Conservation (phyloP, 2,797 vertebrate species). For the Melanotaenia parkinsoni region DNA sequence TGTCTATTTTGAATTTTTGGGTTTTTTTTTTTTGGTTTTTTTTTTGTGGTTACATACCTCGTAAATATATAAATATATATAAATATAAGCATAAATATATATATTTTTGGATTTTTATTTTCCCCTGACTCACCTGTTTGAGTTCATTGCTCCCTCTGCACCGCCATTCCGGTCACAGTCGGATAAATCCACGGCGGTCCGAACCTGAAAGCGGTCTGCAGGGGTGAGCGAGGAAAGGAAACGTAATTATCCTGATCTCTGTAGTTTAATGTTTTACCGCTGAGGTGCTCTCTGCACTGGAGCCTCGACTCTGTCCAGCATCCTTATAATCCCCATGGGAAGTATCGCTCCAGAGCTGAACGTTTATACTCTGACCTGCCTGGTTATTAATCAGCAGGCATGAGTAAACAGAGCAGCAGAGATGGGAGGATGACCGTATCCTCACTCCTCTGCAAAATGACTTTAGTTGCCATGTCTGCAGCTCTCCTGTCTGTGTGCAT, state of each 20-base stretch:
- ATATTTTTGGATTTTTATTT: slow-evolving; percentile 85
- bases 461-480: slow-evolving; percentile 23
- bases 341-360: slow-evolving; percentile 38
- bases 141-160: slow-evolving; percentile 58
- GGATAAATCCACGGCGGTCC: slow-evolving; percentile 37
- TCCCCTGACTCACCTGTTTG: slow-evolving; percentile 42
- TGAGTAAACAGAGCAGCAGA: too few relatives aligned
- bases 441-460: slow-evolving; percentile 18
- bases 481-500: slow-evolving; percentile 14
- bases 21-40: slow-evolving; percentile 68
- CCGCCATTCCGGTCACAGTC: slow-evolving; percentile 35
- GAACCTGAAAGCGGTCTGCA: slow-evolving; percentile 12
- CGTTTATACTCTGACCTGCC: slow-evolving; percentile 24
- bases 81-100: slow-evolving; percentile 84
- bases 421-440: slow-evolving; percentile 26
- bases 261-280: slow-evolving; percentile 5
- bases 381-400: slow-evolving; percentile 26
- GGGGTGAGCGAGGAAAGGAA: slow-evolving; percentile 29
- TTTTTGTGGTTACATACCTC: slow-evolving; percentile 86
- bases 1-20: slow-evolving; percentile 76
- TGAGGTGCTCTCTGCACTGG: slow-evolving; percentile 46
- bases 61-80: slow-evolving; percentile 84
- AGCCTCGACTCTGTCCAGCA: slow-evolving; percentile 31
- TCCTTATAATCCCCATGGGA: slow-evolving; percentile 67
- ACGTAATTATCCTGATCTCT: neutral